A percentile compares a stretch with the other conserved stretches of the same genome.
These are phyloP conservation scores for Urocyon cinereoargenteus DNA, from an alignment of 2,797 vertebrate species.

Conservation along the genomic window DNA sequence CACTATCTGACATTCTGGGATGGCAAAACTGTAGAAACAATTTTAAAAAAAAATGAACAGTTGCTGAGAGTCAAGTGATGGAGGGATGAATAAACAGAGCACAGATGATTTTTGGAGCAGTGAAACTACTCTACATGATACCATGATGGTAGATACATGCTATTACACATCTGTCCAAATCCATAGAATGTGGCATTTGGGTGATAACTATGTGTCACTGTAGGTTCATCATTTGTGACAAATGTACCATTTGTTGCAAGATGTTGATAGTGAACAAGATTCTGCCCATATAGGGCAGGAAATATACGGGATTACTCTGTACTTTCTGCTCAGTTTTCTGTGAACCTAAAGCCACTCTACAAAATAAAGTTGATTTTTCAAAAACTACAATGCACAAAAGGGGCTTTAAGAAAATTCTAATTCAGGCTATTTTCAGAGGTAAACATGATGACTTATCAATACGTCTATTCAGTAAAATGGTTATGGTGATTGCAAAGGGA, in stretches of 20 bases:
- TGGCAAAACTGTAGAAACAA: not conserved
- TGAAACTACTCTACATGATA: not conserved
- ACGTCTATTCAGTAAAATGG: constrained; percentile 20
- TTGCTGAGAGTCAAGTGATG: not conserved
- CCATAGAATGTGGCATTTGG: not conserved
- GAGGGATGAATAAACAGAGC: not conserved
- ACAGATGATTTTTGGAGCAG: not conserved
- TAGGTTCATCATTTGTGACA: not conserved
- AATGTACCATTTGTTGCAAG: not conserved
- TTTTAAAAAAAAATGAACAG: not conserved
- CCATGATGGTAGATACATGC: too few species aligned
- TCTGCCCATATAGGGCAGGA: rapidly evolving
- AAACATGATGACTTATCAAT: not conserved
- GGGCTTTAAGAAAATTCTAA: not conserved
- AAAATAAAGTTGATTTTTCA: not conserved
- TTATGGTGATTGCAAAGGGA: not conserved
- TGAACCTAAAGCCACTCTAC: not conserved
- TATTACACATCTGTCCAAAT: not conserved
- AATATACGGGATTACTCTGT: not conserved
- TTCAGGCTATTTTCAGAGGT: not conserved
- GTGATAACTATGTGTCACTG: not conserved
- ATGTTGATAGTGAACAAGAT: too few species aligned
- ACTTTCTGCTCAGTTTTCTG: not conserved
- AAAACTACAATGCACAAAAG: not conserved
- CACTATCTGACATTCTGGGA: not conserved